phyloP scores from a whole-genome alignment of 2,888 invertebrate genomes.

The Rhogogaster chlorosoma region DNA sequence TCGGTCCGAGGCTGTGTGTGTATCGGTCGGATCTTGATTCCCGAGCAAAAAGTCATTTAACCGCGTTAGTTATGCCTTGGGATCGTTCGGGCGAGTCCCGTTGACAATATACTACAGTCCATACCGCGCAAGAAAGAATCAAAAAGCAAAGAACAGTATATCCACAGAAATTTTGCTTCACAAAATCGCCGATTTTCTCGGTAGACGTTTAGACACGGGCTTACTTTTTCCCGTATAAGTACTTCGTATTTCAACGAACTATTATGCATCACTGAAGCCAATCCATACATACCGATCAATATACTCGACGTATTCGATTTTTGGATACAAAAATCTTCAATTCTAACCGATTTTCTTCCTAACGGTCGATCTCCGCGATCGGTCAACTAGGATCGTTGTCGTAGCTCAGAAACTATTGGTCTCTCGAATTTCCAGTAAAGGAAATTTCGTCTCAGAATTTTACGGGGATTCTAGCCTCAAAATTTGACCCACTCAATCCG shows the following conservation, averaged over 20 bases:
- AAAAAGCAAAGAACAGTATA: neutral
- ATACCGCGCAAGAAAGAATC: neutral
- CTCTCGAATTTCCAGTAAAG: too few species aligned
- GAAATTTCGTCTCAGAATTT: too few species aligned
- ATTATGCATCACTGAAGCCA: constrained; percentile 2
- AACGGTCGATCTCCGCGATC: too few species aligned
- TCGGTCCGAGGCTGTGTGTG: neutral
- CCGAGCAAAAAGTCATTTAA: constrained; percentile 1
- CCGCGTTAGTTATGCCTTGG: neutral
- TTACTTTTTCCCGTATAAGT: neutral
- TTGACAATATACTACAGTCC: neutral
- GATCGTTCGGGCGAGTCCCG: neutral
- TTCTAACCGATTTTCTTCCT: too few species aligned
- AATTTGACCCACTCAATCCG: too few species aligned
- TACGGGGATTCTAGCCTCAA: too few species aligned
- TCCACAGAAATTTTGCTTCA: neutral
- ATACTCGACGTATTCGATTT: neutral
- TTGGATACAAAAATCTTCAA: too few species aligned
- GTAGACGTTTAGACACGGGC: neutral
- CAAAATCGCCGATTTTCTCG: neutral
- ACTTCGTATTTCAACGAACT: neutral
- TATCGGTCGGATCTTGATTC: neutral
- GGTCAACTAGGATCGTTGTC: too few species aligned
- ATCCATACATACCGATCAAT: neutral
- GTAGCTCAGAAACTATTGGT: too few species aligned